These are phyloP conservation scores for Drosophila anomelani DNA, from an alignment of 2,888 invertebrate genomes.

Conservation along the genomic window DNA sequence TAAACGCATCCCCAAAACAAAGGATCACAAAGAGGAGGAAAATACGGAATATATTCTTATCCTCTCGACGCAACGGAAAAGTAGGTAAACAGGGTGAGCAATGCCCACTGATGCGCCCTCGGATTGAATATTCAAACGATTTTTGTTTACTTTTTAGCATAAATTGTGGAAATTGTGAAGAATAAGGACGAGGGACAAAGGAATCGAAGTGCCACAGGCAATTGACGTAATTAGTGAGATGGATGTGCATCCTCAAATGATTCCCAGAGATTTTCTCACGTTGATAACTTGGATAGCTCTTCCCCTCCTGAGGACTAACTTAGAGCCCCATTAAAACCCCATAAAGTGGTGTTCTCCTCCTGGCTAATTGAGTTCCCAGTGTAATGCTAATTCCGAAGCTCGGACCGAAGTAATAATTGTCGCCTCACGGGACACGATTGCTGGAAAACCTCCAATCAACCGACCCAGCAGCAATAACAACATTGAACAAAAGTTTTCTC, in stretches of 20 bases:
- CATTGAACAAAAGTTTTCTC: slow-evolving; percentile 48
- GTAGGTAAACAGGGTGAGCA: slow-evolving; percentile 31
- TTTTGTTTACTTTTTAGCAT: slow-evolving; percentile 52
- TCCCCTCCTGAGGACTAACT: neutral
- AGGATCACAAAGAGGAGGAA: slow-evolving; percentile 51
- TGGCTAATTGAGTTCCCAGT: slow-evolving; percentile 51
- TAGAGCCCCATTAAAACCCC: slow-evolving; percentile 34
- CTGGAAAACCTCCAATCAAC: slow-evolving; percentile 21
- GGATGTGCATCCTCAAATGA: slow-evolving; percentile 12
- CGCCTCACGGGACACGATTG: slow-evolving; percentile 45
- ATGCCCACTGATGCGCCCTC: slow-evolving; percentile 28
- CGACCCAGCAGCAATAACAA: slow-evolving; percentile 11
- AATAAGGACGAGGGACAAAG: slow-evolving; percentile 17
- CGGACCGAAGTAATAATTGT: slow-evolving; percentile 48
- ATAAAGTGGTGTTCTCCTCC: slow-evolving; percentile 19
- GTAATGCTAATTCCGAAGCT: slow-evolving; percentile 46
- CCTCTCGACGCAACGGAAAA: no score
- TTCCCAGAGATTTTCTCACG: slow-evolving; percentile 54
- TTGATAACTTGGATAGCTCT: slow-evolving; percentile 9
- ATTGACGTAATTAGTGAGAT: slow-evolving; percentile 54
- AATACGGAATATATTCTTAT: slow-evolving; percentile 50
- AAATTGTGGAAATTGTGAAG: slow-evolving; percentile 35
- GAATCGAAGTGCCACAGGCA: slow-evolving; percentile 42
- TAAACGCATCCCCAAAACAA: slow-evolving; percentile 61
- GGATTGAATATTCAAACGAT: slow-evolving; percentile 53